Conservation (phyloP, 2,797 vertebrate genomes). For the Salarias fasciatus region DNA sequence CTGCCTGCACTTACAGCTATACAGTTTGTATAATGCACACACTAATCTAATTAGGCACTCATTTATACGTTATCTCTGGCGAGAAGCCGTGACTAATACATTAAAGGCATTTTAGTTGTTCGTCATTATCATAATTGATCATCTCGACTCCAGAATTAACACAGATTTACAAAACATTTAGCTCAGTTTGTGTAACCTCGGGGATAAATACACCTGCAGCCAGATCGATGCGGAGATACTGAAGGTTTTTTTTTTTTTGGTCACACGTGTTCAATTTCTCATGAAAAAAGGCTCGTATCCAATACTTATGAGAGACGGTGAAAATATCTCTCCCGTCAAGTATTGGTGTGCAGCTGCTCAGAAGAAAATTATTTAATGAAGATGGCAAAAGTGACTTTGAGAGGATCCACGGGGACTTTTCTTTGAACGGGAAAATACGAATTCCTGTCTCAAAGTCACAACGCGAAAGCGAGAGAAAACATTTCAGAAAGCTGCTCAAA, state of each 20-base stretch:
- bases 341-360: slow-evolving; percentile 48
- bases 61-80: too few relatives aligned
- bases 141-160: not conserved
- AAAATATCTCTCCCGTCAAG: too few relatives aligned
- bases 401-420: slow-evolving; percentile 44
- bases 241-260: not conserved
- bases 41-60: too few relatives aligned
- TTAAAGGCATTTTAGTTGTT: too few relatives aligned
- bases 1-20: too few relatives aligned
- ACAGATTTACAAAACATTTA: not conserved
- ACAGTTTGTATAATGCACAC: too few relatives aligned
- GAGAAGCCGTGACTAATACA: too few relatives aligned
- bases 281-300: slow-evolving; percentile 18
- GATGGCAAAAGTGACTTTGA: slow-evolving; percentile 61
- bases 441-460: slow-evolving; percentile 45
- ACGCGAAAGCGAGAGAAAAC: slow-evolving; percentile 8
- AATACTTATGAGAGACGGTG: slow-evolving; percentile 2
- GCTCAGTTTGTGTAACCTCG: not conserved
- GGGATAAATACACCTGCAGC: slow-evolving; percentile 23
- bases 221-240: not conserved
- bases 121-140: too few relatives aligned
- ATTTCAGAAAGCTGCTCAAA: slow-evolving; percentile 8
- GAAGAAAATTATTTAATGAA: slow-evolving; percentile 61
- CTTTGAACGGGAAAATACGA: slow-evolving; percentile 35
- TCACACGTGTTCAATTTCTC: not conserved